These are phyloP conservation scores for Australoheros scitulus DNA, from an alignment of 2,113 vertebrate species.

Conservation along the genomic window DNA sequence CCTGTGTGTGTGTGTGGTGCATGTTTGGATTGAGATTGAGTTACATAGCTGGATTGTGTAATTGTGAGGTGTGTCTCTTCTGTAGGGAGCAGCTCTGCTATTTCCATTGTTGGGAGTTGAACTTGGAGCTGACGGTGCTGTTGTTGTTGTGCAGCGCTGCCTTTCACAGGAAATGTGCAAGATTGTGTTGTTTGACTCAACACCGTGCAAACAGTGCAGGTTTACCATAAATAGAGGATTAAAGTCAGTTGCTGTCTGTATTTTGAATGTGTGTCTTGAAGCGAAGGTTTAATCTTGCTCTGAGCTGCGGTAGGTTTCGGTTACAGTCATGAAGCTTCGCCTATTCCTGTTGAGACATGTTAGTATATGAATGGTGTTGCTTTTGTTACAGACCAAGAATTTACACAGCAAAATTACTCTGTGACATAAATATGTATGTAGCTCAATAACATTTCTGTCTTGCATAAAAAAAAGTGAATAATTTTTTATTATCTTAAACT, in stretches of 20 bases:
- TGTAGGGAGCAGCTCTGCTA: slow-evolving; percentile 49
- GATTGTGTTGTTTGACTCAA: slow-evolving; percentile 22
- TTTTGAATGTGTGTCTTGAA: not conserved
- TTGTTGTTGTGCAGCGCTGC: not conserved
- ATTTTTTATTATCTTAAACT: not conserved
- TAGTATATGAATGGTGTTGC: not conserved
- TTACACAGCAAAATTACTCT: not conserved
- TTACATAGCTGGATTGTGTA: slow-evolving; percentile 73
- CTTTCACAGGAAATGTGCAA: not conserved
- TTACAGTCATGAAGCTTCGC: not conserved
- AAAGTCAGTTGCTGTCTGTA: not conserved
- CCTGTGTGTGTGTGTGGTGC: slow-evolving; percentile 24
- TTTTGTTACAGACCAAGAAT: not conserved
- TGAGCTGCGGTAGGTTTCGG: not conserved
- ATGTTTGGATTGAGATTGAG: slow-evolving; percentile 70
- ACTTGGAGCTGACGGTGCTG: slow-evolving; percentile 13
- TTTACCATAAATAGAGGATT: slow-evolving; percentile 47
- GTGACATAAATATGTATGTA: not conserved
- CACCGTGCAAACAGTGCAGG: not conserved
- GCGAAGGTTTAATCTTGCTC: not conserved
- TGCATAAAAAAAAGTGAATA: not conserved
- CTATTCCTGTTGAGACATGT: slow-evolving; percentile 24
- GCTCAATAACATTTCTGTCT: not conserved
- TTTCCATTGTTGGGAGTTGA: slow-evolving; percentile 58
- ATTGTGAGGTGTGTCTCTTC: slow-evolving; percentile 71